Percentiles rank a stretch among this genome's conserved stretches.
Conservation (phyloP, 2,888 invertebrate genomes). For the Camponotus fellah region DNA sequence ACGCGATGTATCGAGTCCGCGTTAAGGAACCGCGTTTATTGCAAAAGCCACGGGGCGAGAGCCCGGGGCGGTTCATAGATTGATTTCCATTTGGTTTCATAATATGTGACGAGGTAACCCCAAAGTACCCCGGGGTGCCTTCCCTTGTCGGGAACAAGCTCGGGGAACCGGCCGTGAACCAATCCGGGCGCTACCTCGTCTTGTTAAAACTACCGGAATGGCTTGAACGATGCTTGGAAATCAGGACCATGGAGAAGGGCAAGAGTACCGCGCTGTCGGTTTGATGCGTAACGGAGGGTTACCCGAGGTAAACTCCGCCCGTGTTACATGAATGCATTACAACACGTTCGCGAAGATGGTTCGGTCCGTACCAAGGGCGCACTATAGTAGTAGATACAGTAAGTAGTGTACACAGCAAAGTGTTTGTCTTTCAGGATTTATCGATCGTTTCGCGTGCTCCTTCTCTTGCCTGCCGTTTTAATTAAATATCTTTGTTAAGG, state of each 20-base stretch:
- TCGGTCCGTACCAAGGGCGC: constrained; percentile 43
- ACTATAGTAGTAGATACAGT: constrained; percentile 42
- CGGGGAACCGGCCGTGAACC: constrained; percentile 61
- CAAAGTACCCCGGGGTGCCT: constrained; percentile 69
- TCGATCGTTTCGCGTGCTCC: constrained; percentile 7
- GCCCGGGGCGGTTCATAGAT: constrained; percentile 55
- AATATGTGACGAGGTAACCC: constrained; percentile 69
- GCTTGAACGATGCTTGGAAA: constrained; percentile 70
- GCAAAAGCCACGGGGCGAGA: constrained; percentile 61
- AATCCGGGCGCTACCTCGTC: constrained; percentile 68
- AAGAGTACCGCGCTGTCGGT: constrained; percentile 39
- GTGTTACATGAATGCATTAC: constrained; percentile 74
- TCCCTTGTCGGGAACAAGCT: constrained; percentile 58
- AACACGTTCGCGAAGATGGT: constrained; percentile 68
- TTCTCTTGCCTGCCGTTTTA: constrained; percentile 21
- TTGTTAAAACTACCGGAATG: constrained; percentile 76
- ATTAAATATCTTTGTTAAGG: constrained; percentile 43
- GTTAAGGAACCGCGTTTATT: constrained; percentile 44
- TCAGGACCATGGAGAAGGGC: constrained; percentile 58
- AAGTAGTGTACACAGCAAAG: constrained; percentile 51
- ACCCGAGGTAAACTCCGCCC: constrained; percentile 67
- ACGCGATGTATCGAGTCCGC: constrained; percentile 50
- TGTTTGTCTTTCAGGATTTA: constrained; percentile 55
- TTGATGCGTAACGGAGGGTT: constrained; percentile 58
- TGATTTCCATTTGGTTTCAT: constrained; percentile 71